Evolutionary conservation across 2,113 vertebrate species (phyloP).

Genomic region (Entosphenus tridentatus): DNA sequence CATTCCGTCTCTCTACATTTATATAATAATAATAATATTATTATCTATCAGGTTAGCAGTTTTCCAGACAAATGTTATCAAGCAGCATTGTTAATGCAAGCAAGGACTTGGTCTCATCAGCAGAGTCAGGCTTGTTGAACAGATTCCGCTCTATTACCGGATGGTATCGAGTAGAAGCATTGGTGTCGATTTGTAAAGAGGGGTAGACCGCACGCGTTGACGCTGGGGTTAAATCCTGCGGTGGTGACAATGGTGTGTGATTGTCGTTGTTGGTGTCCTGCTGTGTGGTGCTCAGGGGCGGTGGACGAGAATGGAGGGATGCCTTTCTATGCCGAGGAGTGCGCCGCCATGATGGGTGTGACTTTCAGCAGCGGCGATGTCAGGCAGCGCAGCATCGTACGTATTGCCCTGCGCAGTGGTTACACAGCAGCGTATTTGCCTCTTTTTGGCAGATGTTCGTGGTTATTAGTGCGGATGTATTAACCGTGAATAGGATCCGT

Average conservation of each 20-base stretch:
- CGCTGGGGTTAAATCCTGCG: not conserved
- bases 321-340: conserved; percentile 83
- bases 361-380: conserved; percentile 75
- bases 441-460: conserved; percentile 13
- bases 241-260: not conserved
- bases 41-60: no score
- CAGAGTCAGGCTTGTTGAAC: not conserved
- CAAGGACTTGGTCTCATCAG: not conserved
- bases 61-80: no score
- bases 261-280: not conserved
- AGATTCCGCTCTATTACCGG: not conserved
- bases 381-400: conserved; percentile 63
- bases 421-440: not conserved
- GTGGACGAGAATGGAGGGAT: conserved; percentile 66
- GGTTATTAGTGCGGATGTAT: not conserved
- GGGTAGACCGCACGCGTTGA: not conserved
- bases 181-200: not conserved
- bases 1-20: no score
- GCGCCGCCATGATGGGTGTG: conserved; percentile 79
- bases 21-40: no score
- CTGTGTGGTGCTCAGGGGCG: conserved; percentile 33
- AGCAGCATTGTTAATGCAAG: no score
- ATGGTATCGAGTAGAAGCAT: not conserved
- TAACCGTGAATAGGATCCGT: no score
- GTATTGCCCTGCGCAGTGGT: conserved; percentile 14